Evolutionary conservation across 2,797 vertebrate species (phyloP).

Genomic region (Sphaeramia orbicularis): DNA sequence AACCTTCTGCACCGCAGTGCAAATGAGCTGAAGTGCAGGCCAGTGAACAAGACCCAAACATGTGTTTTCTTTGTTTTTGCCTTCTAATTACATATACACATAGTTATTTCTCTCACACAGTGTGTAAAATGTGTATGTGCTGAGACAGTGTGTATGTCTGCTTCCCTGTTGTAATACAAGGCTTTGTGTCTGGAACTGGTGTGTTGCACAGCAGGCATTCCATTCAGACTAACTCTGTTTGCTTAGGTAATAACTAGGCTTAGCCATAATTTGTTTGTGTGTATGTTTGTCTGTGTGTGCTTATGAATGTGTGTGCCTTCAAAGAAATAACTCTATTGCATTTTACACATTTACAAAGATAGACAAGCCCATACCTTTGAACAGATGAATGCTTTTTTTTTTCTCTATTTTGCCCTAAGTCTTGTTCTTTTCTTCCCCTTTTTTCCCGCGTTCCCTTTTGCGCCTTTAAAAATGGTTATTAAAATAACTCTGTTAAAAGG

Average conservation of each 20-base stretch:
- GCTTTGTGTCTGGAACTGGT: slow-evolving; percentile 71
- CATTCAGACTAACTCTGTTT: slow-evolving; percentile 70
- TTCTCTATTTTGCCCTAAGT: slow-evolving; percentile 29
- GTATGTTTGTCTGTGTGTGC: slow-evolving; percentile 47
- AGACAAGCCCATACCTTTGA: slow-evolving; percentile 47
- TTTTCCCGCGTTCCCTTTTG: slow-evolving; percentile 3
- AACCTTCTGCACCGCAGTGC: slow-evolving; percentile 58
- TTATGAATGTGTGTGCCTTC: slow-evolving; percentile 21
- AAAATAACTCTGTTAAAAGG: slow-evolving; percentile 24
- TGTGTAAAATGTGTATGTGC: slow-evolving; percentile 45
- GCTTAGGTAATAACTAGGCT: slow-evolving; percentile 77
- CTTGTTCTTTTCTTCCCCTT: slow-evolving; percentile 1
- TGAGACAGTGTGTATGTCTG: slow-evolving; percentile 27
- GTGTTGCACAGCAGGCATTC: slow-evolving; percentile 73
- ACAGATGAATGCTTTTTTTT: slow-evolving; percentile 43
- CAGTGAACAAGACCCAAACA: slow-evolving; percentile 75
- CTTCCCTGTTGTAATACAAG: slow-evolving; percentile 44
- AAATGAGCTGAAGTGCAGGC: slow-evolving; percentile 68
- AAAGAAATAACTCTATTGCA: slow-evolving; percentile 45
- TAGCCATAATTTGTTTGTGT: slow-evolving; percentile 73
- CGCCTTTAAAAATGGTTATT: slow-evolving; percentile 20
- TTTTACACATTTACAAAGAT: slow-evolving; percentile 56
- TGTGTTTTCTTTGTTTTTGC: slow-evolving; percentile 79
- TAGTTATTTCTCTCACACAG: slow-evolving; percentile 70
- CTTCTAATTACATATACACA: slow-evolving; percentile 82